Evolutionary conservation across 2,888 invertebrate species (phyloP), one percentile per base, ranked within the genome.

Genomic region (Hecatera dysodea): DNA sequence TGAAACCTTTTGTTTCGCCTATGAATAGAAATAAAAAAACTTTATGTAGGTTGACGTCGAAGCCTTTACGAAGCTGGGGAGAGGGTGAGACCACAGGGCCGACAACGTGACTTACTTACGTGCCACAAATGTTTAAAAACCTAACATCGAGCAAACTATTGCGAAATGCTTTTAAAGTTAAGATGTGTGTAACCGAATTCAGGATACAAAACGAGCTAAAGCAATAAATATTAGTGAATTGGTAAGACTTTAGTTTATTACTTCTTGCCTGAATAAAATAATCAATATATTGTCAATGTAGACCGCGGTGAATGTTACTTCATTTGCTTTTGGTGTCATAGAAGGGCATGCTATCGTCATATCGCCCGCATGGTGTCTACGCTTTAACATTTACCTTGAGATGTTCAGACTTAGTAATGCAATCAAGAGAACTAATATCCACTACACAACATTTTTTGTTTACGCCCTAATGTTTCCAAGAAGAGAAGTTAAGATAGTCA

Each of bases 301-400:
- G 1, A 29, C 17, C 15, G 12, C 42, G 22, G 44, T 11, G 11
- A 36, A 44, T 52, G 12, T 56, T n/a, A 22, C 12, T n/a, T 39
- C 39, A 39, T 39, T 39, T 39, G 39, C 12, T 39, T 27, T 7
- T 46, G 12, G 19, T 24, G 24, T n/a, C 15, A 39, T 33, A 19
- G 22, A 24, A 53, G 24, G 56, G 5, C 48, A 22, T 27, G 36
- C 4, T 24, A 39, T 11, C 29, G 57, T 29, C n/a, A 42, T n/a
- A n/a, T 29, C 44, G 22, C 55, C 67, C 74, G 67, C 60, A 73
- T 73, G 27, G 17, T 36, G 27, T 15, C 15, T 12, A 42, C 15
- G 24, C 22, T 29, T 50, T 19, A 12, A 29, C 27, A 48, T 42
- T 42, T 42, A 73, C 27, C 33, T 42, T 44, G 33, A 57, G 42